phyloP scores from a whole-genome alignment of 2,113 vertebrate species.

The Pleuronectes platessa region DNA sequence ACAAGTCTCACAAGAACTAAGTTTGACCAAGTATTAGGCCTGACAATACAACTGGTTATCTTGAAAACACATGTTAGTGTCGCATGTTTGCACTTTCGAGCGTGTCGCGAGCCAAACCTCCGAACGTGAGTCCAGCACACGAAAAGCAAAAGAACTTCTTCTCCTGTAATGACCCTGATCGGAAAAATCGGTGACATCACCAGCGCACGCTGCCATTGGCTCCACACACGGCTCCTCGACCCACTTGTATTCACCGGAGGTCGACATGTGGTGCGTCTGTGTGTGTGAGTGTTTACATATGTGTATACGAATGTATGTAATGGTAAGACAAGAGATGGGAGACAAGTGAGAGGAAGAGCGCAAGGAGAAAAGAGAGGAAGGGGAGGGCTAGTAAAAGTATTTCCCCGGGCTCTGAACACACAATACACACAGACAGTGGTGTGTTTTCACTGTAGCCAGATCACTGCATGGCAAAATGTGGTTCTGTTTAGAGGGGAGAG shows the following conservation, averaged over 20 bases:
- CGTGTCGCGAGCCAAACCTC: neutral
- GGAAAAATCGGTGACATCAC: constrained; percentile 1
- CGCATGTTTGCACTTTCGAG: constrained; percentile 17
- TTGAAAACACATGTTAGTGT: neutral
- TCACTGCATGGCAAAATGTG: constrained; percentile 70
- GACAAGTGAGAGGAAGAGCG: constrained; percentile 24
- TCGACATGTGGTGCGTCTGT: constrained; percentile 17
- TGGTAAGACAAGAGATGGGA: constrained; percentile 17
- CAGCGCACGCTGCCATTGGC: neutral
- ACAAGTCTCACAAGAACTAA: constrained; percentile 24
- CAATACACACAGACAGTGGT: constrained; percentile 63
- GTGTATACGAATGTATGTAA: constrained; percentile 31
- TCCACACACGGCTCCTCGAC: constrained; percentile 7
- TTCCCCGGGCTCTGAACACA: constrained; percentile 57
- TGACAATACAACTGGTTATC: constrained; percentile 9
- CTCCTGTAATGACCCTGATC: neutral
- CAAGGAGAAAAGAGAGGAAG: constrained; percentile 7
- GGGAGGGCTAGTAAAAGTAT: constrained; percentile 54
- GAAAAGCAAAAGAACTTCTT: constrained; percentile 17
- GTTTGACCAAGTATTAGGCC: constrained; percentile 24
- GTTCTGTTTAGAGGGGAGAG: constrained; percentile 74
- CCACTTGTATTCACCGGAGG: constrained; percentile 16
- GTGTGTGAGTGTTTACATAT: constrained; percentile 38
- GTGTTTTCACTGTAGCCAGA: constrained; percentile 64
- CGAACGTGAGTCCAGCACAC: neutral